Evolutionary conservation across 92 coral and sea anemone species (phyloP).

Genomic region (Palythoa caribaeorum): DNA sequence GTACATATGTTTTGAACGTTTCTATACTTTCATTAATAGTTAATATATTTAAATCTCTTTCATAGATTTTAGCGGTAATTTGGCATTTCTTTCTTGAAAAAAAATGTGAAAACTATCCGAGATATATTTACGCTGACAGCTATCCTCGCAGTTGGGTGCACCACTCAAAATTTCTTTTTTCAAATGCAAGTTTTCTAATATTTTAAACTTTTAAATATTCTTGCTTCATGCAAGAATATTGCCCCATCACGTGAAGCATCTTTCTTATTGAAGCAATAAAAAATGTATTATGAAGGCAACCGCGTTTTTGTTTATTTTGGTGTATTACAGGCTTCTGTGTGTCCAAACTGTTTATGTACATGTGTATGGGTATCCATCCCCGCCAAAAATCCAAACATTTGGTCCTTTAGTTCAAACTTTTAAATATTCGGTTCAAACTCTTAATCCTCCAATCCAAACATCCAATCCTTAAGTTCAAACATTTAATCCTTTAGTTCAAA

Average conservation of each 20-base stretch:
- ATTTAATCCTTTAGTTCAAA: too few relatives aligned
- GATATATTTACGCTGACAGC: constrained; percentile 13
- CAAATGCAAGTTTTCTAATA: constrained; percentile 12
- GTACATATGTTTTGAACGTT: not conserved
- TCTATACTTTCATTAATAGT: constrained; percentile 17
- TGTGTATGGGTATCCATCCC: not conserved
- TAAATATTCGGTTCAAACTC: too few relatives aligned
- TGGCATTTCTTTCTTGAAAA: constrained; percentile 16
- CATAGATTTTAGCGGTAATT: constrained; percentile 22
- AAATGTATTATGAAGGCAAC: constrained; percentile 10
- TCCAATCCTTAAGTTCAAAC: too few relatives aligned
- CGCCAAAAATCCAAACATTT: too few relatives aligned
- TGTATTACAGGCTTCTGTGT: constrained; percentile 6
- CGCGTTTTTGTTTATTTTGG: constrained; percentile 15
- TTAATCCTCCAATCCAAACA: too few relatives aligned
- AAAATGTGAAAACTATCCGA: constrained; percentile 7
- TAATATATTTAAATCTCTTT: constrained; percentile 16
- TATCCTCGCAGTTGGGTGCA: constrained; percentile 15
- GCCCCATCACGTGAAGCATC: constrained; percentile 8
- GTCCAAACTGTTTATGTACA: constrained; percentile 16
- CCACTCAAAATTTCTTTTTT: constrained; percentile 10
- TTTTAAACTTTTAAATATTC: not conserved
- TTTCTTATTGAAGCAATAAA: constrained; percentile 10
- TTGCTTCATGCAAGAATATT: constrained; percentile 5
- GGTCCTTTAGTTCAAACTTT: too few relatives aligned